Percentiles rank a stretch among this genome's conserved stretches.
These are phyloP conservation scores for Diglossa cyanea DNA, from an alignment of 2,797 vertebrate genomes.

Conservation along the genomic window DNA sequence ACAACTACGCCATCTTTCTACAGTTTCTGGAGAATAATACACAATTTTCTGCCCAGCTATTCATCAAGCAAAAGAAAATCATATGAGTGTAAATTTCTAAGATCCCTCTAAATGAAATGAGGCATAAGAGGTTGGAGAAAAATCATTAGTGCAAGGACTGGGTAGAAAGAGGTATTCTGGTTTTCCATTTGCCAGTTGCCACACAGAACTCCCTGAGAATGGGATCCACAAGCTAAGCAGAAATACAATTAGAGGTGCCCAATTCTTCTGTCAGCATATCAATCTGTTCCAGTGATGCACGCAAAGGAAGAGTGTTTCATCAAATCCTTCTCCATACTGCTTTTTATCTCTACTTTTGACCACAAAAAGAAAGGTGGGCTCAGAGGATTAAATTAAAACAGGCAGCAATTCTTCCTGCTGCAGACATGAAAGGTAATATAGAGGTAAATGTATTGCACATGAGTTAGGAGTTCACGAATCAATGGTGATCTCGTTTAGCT, in stretches of 20 bases:
- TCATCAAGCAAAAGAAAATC: neutral
- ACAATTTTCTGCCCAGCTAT: neutral
- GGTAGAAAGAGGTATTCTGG: neutral
- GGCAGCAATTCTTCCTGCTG: neutral
- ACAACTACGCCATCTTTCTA: neutral
- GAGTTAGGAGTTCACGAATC: neutral
- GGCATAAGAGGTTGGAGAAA: neutral
- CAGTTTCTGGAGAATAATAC: neutral
- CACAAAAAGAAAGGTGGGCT: neutral
- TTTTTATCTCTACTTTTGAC: neutral
- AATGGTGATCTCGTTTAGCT: neutral
- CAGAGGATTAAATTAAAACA: neutral
- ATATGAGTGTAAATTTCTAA: neutral
- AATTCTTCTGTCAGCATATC: neutral
- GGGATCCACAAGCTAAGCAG: neutral
- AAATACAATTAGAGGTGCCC: neutral
- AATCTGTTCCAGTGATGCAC: fast-evolving
- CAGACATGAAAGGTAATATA: neutral
- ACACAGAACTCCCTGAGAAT: neutral
- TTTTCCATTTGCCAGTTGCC: neutral
- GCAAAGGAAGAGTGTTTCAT: neutral
- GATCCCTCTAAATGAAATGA: neutral
- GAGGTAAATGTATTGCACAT: neutral
- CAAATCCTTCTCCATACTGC: neutral
- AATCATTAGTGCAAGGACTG: neutral